Evolutionary conservation across 2,113 vertebrate species (phyloP).

Genomic region (Heloderma charlesbogerti): DNA sequence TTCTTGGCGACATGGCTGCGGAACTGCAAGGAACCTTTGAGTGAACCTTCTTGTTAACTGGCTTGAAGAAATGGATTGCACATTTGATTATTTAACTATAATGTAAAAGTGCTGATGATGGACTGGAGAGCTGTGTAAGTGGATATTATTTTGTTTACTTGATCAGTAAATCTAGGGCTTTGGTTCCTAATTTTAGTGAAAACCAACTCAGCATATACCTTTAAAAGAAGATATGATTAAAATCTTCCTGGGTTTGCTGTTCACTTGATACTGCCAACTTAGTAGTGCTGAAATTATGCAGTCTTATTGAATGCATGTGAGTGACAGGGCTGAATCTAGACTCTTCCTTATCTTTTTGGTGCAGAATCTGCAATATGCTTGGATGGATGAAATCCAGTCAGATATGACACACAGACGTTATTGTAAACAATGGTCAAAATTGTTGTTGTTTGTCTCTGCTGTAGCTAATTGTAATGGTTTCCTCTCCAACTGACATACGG

Average conservation of each 20-base stretch:
- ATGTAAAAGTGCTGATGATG: conserved; percentile 60
- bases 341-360: conserved; percentile 29
- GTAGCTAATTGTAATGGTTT: background rate
- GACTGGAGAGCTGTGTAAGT: conserved; percentile 72
- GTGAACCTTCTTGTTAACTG: conserved; percentile 60
- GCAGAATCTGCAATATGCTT: conserved; percentile 18
- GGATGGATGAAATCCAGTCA: conserved; percentile 23
- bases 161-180: conserved; percentile 40
- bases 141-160: conserved; percentile 55
- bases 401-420: background rate
- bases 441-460: conserved; percentile 36
- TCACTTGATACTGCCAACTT: conserved; percentile 51
- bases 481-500: conserved; percentile 21
- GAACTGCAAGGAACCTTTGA: conserved; percentile 56
- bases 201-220: conserved; percentile 45
- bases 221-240: conserved; percentile 62
- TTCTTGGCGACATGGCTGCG: conserved; percentile 57
- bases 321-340: background rate
- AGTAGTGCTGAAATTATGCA: conserved; percentile 14
- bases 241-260: conserved; percentile 44
- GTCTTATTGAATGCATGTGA: conserved; percentile 22
- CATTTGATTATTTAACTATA: conserved; percentile 62
- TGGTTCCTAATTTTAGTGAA: conserved; percentile 47
- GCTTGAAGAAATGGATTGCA: conserved; percentile 63
- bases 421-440: conserved; percentile 23